Conservation (phyloP, 2,888 invertebrate genomes). For the Xylocampa areola region DNA sequence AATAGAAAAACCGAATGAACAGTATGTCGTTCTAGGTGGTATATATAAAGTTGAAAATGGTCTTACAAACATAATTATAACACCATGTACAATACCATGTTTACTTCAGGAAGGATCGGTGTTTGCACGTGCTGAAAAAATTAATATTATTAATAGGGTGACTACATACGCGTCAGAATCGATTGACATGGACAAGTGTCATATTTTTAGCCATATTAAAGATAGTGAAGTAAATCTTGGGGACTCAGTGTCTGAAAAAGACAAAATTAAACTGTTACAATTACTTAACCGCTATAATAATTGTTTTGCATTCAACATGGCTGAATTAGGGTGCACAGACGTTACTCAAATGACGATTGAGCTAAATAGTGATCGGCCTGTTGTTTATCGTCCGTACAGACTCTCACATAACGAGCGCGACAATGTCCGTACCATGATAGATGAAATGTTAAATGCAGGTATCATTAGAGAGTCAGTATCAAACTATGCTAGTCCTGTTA, state of each 20-base stretch:
- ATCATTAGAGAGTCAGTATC: constrained; percentile 18
- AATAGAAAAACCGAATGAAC: background rate
- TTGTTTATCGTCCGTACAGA: constrained; percentile 20
- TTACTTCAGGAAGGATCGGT: background rate
- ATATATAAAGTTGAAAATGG: constrained; percentile 1
- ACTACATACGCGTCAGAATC: background rate
- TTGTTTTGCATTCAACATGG: constrained; percentile 14
- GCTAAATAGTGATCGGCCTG: constrained; percentile 12
- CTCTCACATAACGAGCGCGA: constrained; percentile 21
- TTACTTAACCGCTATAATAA: background rate
- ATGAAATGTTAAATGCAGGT: constrained; percentile 12
- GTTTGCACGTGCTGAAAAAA: constrained; percentile 9
- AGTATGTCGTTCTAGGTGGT: background rate
- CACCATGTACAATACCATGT: constrained; percentile 3
- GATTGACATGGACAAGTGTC: background rate
- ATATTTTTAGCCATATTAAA: background rate
- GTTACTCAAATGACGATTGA: constrained; percentile 18
- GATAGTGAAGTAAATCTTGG: constrained; percentile 3
- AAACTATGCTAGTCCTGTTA: constrained; percentile 15
- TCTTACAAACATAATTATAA: background rate
- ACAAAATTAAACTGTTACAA: constrained; percentile 2
- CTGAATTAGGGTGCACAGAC: constrained; percentile 16
- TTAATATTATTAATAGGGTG: background rate
- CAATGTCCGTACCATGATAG: constrained; percentile 11
- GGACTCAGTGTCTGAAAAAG: constrained; percentile 2